Base-by-base conservation (phyloP, 1,140 invertebrate species). In the Aphelenchoides fujianensis region DNA sequence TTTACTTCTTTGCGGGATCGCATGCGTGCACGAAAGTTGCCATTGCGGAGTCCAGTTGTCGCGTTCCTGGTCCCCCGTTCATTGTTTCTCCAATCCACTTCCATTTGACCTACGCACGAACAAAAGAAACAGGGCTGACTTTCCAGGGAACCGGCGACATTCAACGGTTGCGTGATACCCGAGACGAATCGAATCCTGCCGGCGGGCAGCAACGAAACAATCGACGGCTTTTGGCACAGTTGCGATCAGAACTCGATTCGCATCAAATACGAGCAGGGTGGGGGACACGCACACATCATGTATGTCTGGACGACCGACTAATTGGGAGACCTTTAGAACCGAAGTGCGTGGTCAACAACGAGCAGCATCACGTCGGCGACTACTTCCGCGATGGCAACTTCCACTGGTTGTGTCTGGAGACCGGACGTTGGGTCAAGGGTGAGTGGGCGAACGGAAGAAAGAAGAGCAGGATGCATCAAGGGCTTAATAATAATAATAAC, bases 371-470 rank as follows among this genome's bases (percentile, higher is more conserved):
- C 41, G 72, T 83, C 12, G 81, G 81, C 27, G 74, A 83, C 53
- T 37, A 71, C 9, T 84, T 79, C 62, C 52, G 81, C 28, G 73
- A 84, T n/a, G 81, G 81, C 30, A 73, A 69, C 37, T 83, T 84
- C 52, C 71, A 83, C 36, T 84, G 82, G 82, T 52, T 83, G 19
- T 83, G 81, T 71, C 37, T 83, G 16, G 81, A 80, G 9, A 80
- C 82, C 19, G 81, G 81, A n/a, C 54, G 80, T 62, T 81, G 80
- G 81, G 81, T 83, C 5, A 81, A 53, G 34, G 81, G 81, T 83
- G 61, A 59, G 16, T 37, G 5, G 28, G 12, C 27, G 28, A 48
- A 48, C 12, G 12, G 41, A 48, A 12, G 23, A 48, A 16, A 48
- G 23, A 48, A 48, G 41, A 48, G 41, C 12, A 12, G 23, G 23